Evolutionary conservation across 2,113 vertebrate species (phyloP).

Genomic region (zebrafish (Danio rerio)): GRCz12tu NC_133184.1:25564001-25564500

Average conservation of each 20-base stretch:
- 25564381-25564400: constrained; percentile 62
- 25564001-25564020: neutral
- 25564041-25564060: neutral
- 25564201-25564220: constrained; percentile 38
- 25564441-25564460: constrained; percentile 32
- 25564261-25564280: constrained; percentile 56
- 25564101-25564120: constrained; percentile 31
- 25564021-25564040: neutral
- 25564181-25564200: constrained; percentile 49
- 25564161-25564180: constrained; percentile 56
- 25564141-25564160: neutral
- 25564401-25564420: constrained; percentile 55
- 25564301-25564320: constrained; percentile 44
- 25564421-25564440: constrained; percentile 45
- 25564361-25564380: constrained; percentile 64
- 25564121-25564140: neutral
- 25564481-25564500: constrained; percentile 27
- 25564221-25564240: constrained; percentile 50
- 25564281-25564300: constrained; percentile 52
- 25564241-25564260: constrained; percentile 54
- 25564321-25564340: constrained; percentile 41
- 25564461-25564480: constrained; percentile 52
- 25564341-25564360: constrained; percentile 58
- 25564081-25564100: neutral
- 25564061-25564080: neutral